Base-by-base conservation (phyloP, 1,140 invertebrate genomes). In the Megathymus violae region DNA sequence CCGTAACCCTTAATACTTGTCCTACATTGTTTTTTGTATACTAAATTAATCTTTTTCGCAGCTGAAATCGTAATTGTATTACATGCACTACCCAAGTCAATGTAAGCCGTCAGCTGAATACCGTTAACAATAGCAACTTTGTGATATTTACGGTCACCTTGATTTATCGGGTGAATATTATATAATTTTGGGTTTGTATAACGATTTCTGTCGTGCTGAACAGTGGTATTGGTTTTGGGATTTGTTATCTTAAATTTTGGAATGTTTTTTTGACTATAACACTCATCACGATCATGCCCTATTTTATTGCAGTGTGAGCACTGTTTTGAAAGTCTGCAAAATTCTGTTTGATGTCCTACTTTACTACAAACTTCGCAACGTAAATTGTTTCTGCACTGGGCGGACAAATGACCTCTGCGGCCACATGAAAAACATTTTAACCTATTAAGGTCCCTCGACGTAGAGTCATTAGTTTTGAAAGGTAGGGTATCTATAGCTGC, bases 1-100 rank as follows among this genome's bases (percentile, higher is more conserved):
- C 52, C 38, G 38, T 47, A 59, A 7, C 44, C 44, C 27, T 48
- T 60, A 19, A 60, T 60, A 47, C 56, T 60, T 19, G 44, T 60
- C 6, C 17, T 46, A 47, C 41, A 60, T 60, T 48, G 10, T 7
- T 17, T 46, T 11, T 25, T 38, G 17, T 60, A 60, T 36, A 4
- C 7, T 15, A 48, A 44, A 40, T 60, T 40, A 14, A 40, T 48
- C 17, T 40, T 47, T 15, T 13, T 19, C 22, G 31, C 56, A 0
- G 43, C 56, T 14, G 56, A 60, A 9, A 48, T 9, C 3, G 56
- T 47, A 1, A 60, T 15, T 1, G 52, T 58, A 44, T 44, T 58
- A 31, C 56, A 60, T 2, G 56, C 56, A 31, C 56, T 60, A 48
- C 43, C 43, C n/a, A 47, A 38, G 11, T 60, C 56, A 22, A 60